A percentile compares a stretch with the other conserved stretches of the same genome.
Conservation (phyloP, 2,113 vertebrate genomes). For the Mobula birostris region DNA sequence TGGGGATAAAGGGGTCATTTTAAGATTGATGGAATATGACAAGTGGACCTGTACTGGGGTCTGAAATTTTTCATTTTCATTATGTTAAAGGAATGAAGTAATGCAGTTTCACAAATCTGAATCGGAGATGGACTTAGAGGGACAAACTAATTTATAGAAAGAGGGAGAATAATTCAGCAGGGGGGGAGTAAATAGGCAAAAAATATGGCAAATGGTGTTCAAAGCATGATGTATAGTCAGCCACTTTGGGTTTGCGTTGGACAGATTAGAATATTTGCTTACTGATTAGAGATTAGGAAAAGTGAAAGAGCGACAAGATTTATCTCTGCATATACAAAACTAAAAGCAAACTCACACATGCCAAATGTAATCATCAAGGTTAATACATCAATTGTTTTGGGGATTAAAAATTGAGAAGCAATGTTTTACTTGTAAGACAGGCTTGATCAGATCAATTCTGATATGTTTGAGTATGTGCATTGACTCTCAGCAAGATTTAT, state of each 20-base stretch:
- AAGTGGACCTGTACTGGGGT: background rate
- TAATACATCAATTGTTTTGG: background rate
- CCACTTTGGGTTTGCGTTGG: background rate
- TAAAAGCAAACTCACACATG: background rate
- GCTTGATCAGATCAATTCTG: background rate
- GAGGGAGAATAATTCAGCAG: background rate
- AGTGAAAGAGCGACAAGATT: background rate
- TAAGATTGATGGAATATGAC: background rate
- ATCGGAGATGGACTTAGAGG: background rate
- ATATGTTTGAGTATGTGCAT: background rate
- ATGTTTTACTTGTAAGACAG: background rate
- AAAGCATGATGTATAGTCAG: background rate
- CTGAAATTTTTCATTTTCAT: background rate
- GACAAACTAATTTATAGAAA: background rate
- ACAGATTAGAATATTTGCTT: background rate
- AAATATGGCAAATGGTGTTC: background rate
- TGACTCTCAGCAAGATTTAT: background rate
- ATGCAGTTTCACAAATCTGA: background rate
- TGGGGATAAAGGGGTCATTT: background rate
- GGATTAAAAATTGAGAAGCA: background rate
- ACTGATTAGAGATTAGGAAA: background rate
- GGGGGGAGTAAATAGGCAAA: background rate
- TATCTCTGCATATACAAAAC: background rate
- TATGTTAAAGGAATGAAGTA: background rate
- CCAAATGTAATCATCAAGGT: background rate